Percentiles rank a stretch among this genome's conserved stretches.
Evolutionary conservation across 2,113 vertebrate genomes (phyloP).

Genomic region (Rhinoptilus africanus): DNA sequence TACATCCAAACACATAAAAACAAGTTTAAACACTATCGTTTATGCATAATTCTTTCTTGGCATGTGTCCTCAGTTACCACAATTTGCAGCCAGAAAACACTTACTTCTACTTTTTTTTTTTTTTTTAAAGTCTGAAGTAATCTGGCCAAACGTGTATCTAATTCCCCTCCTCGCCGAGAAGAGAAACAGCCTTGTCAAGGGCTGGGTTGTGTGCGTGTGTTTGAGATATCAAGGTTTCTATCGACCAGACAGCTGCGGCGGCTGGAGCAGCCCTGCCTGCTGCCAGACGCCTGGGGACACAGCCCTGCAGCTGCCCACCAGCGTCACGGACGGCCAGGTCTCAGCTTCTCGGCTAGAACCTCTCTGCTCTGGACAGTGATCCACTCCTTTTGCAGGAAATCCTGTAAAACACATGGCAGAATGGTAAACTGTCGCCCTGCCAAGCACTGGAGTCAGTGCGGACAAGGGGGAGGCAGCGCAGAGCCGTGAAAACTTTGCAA

Average conservation of each 20-base stretch:
- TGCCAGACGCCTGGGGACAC: neutral
- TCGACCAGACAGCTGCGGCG: constrained; percentile 64
- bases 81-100: constrained; percentile 73
- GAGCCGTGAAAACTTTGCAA: neutral
- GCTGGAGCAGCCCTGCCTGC: neutral
- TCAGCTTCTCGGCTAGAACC: neutral
- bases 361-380: constrained; percentile 10
- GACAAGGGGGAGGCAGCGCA: neutral
- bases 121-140: constrained; percentile 71
- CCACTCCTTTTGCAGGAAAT: constrained; percentile 27
- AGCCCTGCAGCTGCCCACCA: constrained; percentile 47
- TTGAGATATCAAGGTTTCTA: constrained; percentile 52
- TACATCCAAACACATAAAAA: constrained; percentile 74
- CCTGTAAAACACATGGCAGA: neutral
- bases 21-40: constrained; percentile 77
- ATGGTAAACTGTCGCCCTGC: neutral
- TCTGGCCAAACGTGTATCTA: constrained; percentile 67
- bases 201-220: neutral
- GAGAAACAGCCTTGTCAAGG: constrained; percentile 68
- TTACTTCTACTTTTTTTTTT: constrained; percentile 72
- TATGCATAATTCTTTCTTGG: constrained; percentile 77
- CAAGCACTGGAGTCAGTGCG: neutral
- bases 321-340: neutral
- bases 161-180: constrained; percentile 57
- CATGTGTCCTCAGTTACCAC: constrained; percentile 61